These are phyloP conservation scores for Sciurus niger DNA, from an alignment of 2,113 vertebrate genomes.

Conservation along the genomic window DNA sequence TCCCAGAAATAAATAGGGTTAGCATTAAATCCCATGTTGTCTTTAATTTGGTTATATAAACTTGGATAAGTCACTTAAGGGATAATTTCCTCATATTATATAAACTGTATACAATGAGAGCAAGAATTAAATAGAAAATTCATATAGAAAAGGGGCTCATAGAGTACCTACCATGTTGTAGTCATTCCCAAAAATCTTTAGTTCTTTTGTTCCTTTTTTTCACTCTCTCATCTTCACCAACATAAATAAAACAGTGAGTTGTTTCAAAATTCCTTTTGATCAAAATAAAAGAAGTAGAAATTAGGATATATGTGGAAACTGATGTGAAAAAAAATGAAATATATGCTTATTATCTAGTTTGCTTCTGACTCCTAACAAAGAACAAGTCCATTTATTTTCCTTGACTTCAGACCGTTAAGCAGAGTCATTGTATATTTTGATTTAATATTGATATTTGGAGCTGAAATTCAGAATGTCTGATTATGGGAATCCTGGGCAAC, in stretches of 20 bases:
- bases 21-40: slow-evolving; percentile 21
- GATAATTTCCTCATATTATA: background rate
- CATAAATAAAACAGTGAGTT: slow-evolving; percentile 14
- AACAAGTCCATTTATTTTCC: background rate
- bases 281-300: slow-evolving; percentile 46
- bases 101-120: background rate
- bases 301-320: background rate
- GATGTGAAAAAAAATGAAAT: background rate
- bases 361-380: slow-evolving; percentile 7
- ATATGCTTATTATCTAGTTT: background rate
- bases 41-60: slow-evolving; percentile 6
- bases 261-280: slow-evolving; percentile 18
- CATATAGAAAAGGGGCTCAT: background rate
- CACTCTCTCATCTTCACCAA: background rate
- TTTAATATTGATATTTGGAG: slow-evolving; percentile 13
- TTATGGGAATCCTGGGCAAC: background rate
- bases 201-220: background rate
- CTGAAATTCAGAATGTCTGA: background rate
- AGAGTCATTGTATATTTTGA: background rate
- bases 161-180: background rate
- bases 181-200: background rate
- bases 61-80: background rate
- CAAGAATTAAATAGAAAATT: background rate
- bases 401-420: background rate
- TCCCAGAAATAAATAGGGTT: background rate